Conservation (phyloP, 2,113 vertebrate genomes). For the Patagioenas fasciata region DNA sequence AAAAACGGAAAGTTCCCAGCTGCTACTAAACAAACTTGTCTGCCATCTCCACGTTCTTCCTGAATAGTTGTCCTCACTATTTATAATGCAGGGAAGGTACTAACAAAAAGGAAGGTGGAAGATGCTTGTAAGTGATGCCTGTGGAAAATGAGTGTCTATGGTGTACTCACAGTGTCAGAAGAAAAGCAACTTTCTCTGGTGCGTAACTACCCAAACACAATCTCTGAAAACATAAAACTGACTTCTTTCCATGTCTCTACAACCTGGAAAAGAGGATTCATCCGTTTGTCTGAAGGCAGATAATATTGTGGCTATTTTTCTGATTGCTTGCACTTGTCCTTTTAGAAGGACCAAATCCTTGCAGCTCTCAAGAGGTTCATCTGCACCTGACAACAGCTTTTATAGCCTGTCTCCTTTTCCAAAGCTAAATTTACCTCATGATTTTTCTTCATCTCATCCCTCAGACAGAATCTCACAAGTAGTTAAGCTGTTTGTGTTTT, state of each 20-base stretch:
- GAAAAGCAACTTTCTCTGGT: background rate
- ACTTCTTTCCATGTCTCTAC: background rate
- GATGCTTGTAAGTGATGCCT: background rate
- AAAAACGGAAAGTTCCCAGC: background rate
- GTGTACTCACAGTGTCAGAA: background rate
- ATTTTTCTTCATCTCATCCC: background rate
- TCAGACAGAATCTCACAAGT: background rate
- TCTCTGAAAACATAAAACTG: background rate
- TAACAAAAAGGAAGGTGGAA: background rate
- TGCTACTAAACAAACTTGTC: background rate
- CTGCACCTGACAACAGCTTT: background rate
- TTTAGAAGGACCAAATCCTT: background rate
- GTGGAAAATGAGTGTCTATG: background rate
- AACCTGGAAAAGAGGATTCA: background rate
- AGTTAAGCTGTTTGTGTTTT: background rate
- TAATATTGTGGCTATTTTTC: background rate
- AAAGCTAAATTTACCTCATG: background rate
- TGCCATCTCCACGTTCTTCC: background rate
- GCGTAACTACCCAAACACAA: background rate
- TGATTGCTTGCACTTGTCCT: background rate
- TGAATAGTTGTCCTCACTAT: background rate
- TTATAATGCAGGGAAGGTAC: background rate
- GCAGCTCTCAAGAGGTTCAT: background rate
- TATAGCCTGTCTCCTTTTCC: background rate
- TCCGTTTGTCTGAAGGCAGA: background rate